Evolutionary conservation across 2,797 vertebrate genomes (phyloP).

Genomic region (Diceros bicornis): DNA sequence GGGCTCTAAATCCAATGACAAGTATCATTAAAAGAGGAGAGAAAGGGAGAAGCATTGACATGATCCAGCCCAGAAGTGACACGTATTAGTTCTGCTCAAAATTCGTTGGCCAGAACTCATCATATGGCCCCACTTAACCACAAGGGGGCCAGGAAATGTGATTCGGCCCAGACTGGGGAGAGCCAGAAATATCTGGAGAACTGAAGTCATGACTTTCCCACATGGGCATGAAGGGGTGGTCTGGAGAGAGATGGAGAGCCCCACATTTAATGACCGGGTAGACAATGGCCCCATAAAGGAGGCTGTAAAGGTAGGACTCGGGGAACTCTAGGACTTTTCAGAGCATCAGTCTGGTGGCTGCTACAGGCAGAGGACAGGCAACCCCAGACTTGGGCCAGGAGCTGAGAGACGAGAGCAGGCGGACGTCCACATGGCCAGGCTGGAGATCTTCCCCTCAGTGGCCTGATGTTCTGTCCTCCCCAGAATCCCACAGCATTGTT

Average conservation of each 20-base stretch:
- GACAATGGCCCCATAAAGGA: not conserved
- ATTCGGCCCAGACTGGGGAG: not conserved
- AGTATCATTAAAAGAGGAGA: not conserved
- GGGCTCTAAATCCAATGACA: not conserved
- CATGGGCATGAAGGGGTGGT: not conserved
- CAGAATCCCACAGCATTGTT: not conserved
- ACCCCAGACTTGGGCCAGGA: not conserved
- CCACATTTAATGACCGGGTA: not conserved
- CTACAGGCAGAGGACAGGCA: not conserved
- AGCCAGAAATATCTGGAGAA: not conserved
- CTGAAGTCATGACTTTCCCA: not conserved
- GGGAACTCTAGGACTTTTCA: not conserved
- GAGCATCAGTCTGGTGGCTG: not conserved
- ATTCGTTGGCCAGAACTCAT: not conserved
- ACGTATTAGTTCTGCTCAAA: not conserved
- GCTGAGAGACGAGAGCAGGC: not conserved
- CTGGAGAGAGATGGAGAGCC: not conserved
- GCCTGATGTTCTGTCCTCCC: not conserved
- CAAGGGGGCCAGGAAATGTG: not conserved
- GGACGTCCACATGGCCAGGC: not conserved
- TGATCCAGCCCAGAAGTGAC: not conserved
- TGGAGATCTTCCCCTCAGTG: not conserved
- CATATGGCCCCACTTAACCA: not conserved
- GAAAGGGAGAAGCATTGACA: not conserved
- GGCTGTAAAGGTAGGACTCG: not conserved